phyloP scores from a whole-genome alignment of 2,888 invertebrate genomes.

The Druceiella hillmani region DNA sequence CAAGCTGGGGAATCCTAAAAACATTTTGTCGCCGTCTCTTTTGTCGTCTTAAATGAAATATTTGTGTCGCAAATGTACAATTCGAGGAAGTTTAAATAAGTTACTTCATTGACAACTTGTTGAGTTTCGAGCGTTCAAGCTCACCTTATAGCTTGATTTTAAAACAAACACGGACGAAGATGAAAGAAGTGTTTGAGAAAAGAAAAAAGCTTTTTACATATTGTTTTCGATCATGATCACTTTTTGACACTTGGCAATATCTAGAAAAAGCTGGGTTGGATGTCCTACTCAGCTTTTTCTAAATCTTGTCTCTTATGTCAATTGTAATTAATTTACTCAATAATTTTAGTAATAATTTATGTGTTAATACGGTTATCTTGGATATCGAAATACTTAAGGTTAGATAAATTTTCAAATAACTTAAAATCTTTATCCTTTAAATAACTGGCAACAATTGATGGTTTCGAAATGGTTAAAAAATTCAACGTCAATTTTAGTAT shows the following conservation, averaged over 20 bases:
- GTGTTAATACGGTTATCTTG: constrained; percentile 43
- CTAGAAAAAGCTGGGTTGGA: constrained; percentile 38
- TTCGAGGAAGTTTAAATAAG: constrained; percentile 42
- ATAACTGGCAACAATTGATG: constrained; percentile 64
- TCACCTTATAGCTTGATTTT: constrained; percentile 43
- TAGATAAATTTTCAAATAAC: constrained; percentile 38
- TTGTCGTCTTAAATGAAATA: constrained; percentile 39
- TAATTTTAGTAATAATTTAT: constrained; percentile 35
- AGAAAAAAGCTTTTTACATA: constrained; percentile 37
- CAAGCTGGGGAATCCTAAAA: constrained; percentile 70
- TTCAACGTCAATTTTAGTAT: constrained; percentile 73
- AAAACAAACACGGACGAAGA: no score
- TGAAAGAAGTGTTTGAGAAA: constrained; percentile 34
- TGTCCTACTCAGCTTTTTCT: constrained; percentile 33
- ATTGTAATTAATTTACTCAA: constrained; percentile 36
- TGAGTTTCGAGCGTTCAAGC: constrained; percentile 37
- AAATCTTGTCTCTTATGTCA: constrained; percentile 43
- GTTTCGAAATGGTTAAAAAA: constrained; percentile 68
- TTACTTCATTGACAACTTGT: constrained; percentile 35
- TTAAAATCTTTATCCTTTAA: constrained; percentile 66
- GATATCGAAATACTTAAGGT: constrained; percentile 38
- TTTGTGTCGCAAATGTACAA: constrained; percentile 42
- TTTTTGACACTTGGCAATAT: constrained; percentile 43
- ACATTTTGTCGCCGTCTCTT: constrained; percentile 65
- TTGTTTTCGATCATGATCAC: constrained; percentile 43